Evolutionary conservation across 2,888 invertebrate species (phyloP).

Genomic region (Agapostemon virescens): DNA sequence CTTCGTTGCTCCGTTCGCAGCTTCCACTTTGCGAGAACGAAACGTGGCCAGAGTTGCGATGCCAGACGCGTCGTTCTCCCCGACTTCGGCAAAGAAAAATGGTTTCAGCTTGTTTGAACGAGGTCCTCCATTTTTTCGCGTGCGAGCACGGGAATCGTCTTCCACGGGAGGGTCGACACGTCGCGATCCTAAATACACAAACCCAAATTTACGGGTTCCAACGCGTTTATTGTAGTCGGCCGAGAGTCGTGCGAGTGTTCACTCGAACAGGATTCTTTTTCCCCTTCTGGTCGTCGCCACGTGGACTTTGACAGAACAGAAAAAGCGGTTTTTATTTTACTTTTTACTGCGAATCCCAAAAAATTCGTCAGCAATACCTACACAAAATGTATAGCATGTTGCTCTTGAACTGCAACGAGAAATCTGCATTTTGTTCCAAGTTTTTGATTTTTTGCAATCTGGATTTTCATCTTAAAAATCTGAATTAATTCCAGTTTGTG

Average conservation of each 20-base stretch:
- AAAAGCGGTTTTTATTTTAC: not conserved
- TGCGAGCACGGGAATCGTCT: conserved; percentile 28
- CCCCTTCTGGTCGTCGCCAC: not conserved
- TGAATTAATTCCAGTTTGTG: no score
- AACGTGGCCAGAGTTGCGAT: conserved; percentile 15
- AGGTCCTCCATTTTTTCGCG: not conserved
- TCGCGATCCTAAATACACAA: conserved; percentile 48
- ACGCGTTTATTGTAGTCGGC: conserved; percentile 13
- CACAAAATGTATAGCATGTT: no score
- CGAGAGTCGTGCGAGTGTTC: conserved; percentile 20
- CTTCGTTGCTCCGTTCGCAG: conserved; percentile 17
- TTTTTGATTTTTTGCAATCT: not conserved
- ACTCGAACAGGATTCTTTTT: conserved; percentile 2
- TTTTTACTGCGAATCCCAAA: not conserved
- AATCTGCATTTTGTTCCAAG: not conserved
- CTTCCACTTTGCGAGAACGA: conserved; percentile 7
- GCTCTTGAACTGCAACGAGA: not conserved
- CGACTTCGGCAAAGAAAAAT: conserved; percentile 29
- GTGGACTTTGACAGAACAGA: not conserved
- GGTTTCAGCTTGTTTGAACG: conserved; percentile 20
- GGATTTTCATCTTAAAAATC: not conserved
- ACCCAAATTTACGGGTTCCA: conserved; percentile 25
- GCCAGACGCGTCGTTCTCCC: conserved; percentile 1
- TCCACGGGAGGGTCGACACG: conserved; percentile 24
- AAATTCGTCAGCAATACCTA: not conserved